These are phyloP conservation scores for Petrolisthes manimaculis DNA, from an alignment of 2,888 invertebrate genomes.

Conservation along the genomic window DNA sequence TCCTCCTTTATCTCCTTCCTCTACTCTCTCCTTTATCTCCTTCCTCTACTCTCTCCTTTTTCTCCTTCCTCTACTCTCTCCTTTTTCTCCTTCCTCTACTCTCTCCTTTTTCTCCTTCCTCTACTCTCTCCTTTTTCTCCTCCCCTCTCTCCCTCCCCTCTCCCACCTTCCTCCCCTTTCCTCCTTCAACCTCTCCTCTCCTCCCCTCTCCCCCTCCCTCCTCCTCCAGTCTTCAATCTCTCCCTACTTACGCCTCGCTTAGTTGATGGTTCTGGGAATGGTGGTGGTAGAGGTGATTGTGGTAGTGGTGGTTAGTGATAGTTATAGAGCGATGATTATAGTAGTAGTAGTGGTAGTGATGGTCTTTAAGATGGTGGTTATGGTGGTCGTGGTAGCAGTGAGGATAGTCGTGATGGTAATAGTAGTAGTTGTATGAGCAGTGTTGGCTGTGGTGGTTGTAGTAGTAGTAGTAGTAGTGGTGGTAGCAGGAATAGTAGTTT, in stretches of 20 bases:
- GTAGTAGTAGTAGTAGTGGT: too few relatives aligned
- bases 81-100: neutral
- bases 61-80: neutral
- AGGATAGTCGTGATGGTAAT: too few relatives aligned
- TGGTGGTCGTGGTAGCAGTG: neutral
- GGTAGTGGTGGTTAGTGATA: conserved; percentile 5
- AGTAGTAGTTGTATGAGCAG: too few relatives aligned
- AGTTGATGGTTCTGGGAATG: conserved; percentile 16
- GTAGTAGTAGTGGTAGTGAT: too few relatives aligned
- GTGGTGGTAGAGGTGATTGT: conserved; percentile 17
- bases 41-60: neutral
- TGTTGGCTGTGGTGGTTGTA: too few relatives aligned
- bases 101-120: neutral
- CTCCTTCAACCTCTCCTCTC: neutral
- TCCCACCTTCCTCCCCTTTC: neutral
- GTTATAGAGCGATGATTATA: neutral
- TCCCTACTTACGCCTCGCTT: neutral
- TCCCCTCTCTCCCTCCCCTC: neutral
- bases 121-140: neutral
- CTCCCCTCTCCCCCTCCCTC: neutral
- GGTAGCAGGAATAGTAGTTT: too few relatives aligned
- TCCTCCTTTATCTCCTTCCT: neutral
- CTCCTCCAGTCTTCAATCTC: conserved; percentile 8
- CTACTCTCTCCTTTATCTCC: neutral
- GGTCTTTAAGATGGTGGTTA: too few relatives aligned